Evolutionary conservation across 2,888 invertebrate genomes (phyloP), one percentile per base, ranked within the genome.

Genomic region (Agonopterix heracliana): DNA sequence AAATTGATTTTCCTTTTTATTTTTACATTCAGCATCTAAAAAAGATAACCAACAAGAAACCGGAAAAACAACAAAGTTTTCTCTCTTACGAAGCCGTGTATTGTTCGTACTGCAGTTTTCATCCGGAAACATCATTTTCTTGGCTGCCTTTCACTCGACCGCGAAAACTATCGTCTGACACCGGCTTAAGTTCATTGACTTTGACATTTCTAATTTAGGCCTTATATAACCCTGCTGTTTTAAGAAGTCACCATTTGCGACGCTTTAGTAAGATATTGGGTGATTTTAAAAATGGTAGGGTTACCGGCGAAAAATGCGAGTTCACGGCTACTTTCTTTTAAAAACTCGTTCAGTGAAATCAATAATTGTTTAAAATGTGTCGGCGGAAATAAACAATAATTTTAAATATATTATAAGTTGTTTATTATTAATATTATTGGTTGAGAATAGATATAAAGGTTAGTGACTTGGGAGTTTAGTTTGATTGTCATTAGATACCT

Each of bases 161-260:
- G 51, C 51, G 52, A 52, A 52, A 52, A 48, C 8, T 9, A 26
- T 7, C 35, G 17, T 47, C 47, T 42, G 51, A 55, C 53, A 49
- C 56, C 49, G 53, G 54, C 55, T 50, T 36, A 46, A 52, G 75
- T 64, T 74, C 74, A 65, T 64, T 71, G 75, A 75, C 75, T 69
- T 73, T 73, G 72, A 69, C 72, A 72, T 73, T 71, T 69, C 69
- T 70, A 68, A 71, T 70, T 69, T 66, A 64, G 67, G 62, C 63
- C 66, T 65, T 52, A 46, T 56, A 53, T 60, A 63, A 64, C 56
- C 55, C 54, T 40, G n/a, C 61, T 11, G 53, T 56, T 51, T 63
- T 54, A 40, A 49, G 51, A 50, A 56, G 56, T 13, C 46, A 46
- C 45, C 12, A 42, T 54, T 7, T 26, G 26, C 7, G 26, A 26